Evolutionary conservation across 1,140 invertebrate species (phyloP).

Genomic region (Dryas iulia): DNA sequence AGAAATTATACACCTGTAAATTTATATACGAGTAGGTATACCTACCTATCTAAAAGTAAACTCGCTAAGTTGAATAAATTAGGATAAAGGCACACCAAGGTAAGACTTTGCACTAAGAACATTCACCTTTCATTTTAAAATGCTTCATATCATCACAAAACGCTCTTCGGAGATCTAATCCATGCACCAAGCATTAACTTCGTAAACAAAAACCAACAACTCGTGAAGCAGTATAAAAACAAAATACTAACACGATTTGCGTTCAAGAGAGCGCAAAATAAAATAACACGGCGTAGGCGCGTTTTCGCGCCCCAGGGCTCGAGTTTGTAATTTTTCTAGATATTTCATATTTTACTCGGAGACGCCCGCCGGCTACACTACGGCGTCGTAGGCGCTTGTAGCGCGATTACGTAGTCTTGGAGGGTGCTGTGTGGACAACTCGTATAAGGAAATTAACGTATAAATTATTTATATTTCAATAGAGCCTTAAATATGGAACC

Average conservation of each 20-base stretch:
- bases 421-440: slow-evolving; percentile 26
- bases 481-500: no score
- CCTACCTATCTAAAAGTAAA: neutral
- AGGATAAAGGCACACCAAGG: neutral
- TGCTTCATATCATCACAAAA: slow-evolving; percentile 16
- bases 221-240: slow-evolving; percentile 66
- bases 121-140: slow-evolving; percentile 20
- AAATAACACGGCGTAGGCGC: slow-evolving; percentile 75
- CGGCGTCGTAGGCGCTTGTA: slow-evolving; percentile 55
- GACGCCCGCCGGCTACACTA: slow-evolving; percentile 65
- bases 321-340: slow-evolving; percentile 72
- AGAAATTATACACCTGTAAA: neutral
- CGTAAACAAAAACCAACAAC: slow-evolving; percentile 66
- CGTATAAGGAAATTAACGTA: slow-evolving; percentile 17
- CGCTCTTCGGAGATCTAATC: slow-evolving; percentile 36
- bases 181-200: slow-evolving; percentile 44
- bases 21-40: neutral
- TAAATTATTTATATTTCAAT: slow-evolving; percentile 6
- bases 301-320: slow-evolving; percentile 60
- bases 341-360: slow-evolving; percentile 75
- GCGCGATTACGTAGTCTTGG: slow-evolving; percentile 50
- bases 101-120: neutral
- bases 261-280: slow-evolving; percentile 76
- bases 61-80: neutral
- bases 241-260: slow-evolving; percentile 72